Evolutionary conservation across 2,888 invertebrate species (phyloP), one percentile per base, ranked within the genome.

Genomic region (Nebria salina): DNA sequence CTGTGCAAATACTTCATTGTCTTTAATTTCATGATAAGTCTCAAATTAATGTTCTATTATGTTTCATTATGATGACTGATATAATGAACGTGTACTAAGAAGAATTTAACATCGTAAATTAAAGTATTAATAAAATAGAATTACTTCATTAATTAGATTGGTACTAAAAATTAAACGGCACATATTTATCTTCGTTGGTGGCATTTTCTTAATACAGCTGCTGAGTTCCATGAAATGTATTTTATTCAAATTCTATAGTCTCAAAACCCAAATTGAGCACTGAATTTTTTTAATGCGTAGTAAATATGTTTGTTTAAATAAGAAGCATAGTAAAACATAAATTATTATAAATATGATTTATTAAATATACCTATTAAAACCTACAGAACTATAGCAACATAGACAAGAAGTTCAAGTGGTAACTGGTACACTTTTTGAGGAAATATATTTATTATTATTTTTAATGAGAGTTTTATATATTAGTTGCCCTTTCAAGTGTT

Each of bases 61-160:
- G 43, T 73, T 73, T 42, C 73, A 73, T 73, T 41, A 73, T 7
- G 73, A 34, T 54, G 54, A 54, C 54, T 54, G 54, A 54, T 54
- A 54, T 54, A 54, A 54, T 54, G 54, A 54, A 11, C 54, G 13
- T 54, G 8, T 54, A 54, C 54, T 13, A 54, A 54, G 54, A 54
- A 54, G 54, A 54, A 54, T 54, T 54, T 54, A 54, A 5, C 54
- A 13, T 54, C 54, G 13, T 54, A 54, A 54, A 54, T 54, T 54
- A 54, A 54, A 54, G 54, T 54, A 54, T 54, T 54, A 54, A 54
- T 54, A 54, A 54, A 54, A 54, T 54, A 54, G 54, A 54, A 54
- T 54, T 54, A 54, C 54, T 54, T 54, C 54, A 54, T 54, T 54
- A 54, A 54, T 54, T 54, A 54, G 13, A 54, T 54, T 54, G 54